Conservation (phyloP, 2,113 vertebrate species). For the Polypterus bichir region DNA sequence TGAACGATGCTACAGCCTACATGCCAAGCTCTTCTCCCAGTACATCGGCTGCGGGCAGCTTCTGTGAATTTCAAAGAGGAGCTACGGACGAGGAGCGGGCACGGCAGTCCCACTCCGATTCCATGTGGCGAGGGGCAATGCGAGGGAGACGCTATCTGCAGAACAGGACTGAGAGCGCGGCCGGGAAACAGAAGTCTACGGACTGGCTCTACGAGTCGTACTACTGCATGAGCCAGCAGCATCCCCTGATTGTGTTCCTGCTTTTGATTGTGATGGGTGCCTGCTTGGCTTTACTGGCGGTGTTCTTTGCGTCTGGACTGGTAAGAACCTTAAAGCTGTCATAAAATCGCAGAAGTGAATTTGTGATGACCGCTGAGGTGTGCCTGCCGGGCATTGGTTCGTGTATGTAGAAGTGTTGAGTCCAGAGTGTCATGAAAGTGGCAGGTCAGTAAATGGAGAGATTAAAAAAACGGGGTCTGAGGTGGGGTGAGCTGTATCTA, state of each 20-base stretch:
- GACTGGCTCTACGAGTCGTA: constrained; percentile 97
- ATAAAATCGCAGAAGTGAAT: too few species aligned
- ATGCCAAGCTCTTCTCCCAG: constrained; percentile 25
- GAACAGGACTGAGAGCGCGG: constrained; percentile 45
- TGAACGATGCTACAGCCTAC: constrained; percentile 28
- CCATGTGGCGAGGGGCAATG: constrained; percentile 76
- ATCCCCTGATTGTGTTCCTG: constrained; percentile 90
- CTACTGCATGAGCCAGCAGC: constrained; percentile 97
- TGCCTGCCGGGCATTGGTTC: too few species aligned
- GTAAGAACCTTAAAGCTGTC: constrained; percentile 50
- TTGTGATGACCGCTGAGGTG: too few species aligned
- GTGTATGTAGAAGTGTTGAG: too few species aligned
- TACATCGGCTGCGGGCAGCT: constrained; percentile 17
- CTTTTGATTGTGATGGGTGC: constrained; percentile 94
- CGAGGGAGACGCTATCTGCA: constrained; percentile 68
- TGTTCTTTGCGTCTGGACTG: constrained; percentile 93
- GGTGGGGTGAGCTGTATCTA: too few species aligned
- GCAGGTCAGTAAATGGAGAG: too few species aligned
- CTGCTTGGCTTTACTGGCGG: constrained; percentile 82
- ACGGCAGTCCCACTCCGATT: constrained; percentile 22
- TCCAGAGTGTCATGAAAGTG: too few species aligned
- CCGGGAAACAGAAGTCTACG: constrained; percentile 56
- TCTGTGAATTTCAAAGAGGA: constrained; percentile 24
- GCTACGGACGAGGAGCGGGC: constrained; percentile 9
- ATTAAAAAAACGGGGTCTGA: too few species aligned